Percentiles rank a stretch among this genome's conserved stretches.
Conservation (phyloP, 2,797 vertebrate genomes). For the Pangasius sanitwongsei region DNA sequence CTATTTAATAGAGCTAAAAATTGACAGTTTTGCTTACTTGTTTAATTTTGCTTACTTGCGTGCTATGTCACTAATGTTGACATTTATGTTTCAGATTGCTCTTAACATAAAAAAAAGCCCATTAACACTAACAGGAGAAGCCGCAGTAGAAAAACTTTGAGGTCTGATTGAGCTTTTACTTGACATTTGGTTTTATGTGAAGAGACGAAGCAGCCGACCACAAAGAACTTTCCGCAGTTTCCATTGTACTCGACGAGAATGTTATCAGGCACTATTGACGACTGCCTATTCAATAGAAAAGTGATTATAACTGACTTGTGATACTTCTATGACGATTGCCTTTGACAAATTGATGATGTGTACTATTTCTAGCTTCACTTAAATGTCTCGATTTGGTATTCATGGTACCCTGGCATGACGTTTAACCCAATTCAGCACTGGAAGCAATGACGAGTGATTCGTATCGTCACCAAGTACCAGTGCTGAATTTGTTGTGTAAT, state of each 20-base stretch:
- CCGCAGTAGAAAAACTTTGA: background rate
- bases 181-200: background rate
- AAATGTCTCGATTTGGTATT: background rate
- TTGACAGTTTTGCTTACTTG: background rate
- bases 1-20: background rate
- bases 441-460: background rate
- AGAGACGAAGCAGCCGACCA: background rate
- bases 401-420: background rate
- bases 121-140: background rate
- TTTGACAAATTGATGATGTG: background rate
- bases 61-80: no score
- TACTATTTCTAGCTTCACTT: background rate
- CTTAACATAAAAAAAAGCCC: background rate
- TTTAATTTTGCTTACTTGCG: background rate
- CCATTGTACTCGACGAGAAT: background rate
- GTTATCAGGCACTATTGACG: background rate
- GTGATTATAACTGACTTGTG: background rate
- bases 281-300: background rate
- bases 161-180: background rate
- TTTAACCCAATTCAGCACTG: background rate
- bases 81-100: background rate
- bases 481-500: conserved; percentile 5
- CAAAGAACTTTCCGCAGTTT: background rate
- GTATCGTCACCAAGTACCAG: background rate
- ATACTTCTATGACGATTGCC: background rate